Conservation (phyloP, 2,888 invertebrate species). For the Eristalinus sepulchralis region DNA sequence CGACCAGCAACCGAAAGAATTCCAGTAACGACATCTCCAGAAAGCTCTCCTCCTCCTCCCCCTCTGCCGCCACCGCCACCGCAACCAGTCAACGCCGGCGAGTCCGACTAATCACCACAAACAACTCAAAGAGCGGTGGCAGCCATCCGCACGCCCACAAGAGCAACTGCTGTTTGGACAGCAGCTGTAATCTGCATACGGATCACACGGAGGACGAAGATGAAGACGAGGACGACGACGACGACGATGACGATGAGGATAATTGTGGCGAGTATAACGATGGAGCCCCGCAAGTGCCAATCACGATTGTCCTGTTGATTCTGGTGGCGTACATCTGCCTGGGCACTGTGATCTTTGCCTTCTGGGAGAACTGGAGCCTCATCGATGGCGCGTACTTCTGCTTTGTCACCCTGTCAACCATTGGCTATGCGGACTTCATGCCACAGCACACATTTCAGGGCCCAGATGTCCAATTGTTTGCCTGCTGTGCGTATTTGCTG, state of each 20-base stretch:
- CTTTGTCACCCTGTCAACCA: conserved; percentile 91
- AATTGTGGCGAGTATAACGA: conserved; percentile 58
- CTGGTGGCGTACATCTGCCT: conserved; percentile 88
- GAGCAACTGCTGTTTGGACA: conserved; percentile 64
- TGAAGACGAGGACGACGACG: conserved; percentile 54
- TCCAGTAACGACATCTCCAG: conserved; percentile 2
- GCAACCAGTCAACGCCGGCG: conserved; percentile 52
- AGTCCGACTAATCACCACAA: conserved; percentile 68
- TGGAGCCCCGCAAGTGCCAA: conserved; percentile 82
- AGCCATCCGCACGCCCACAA: conserved; percentile 15
- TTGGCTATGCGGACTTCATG: conserved; percentile 90
- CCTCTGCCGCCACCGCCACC: conserved; percentile 37
- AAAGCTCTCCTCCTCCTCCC: conserved; percentile 6
- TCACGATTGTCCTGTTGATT: conserved; percentile 85
- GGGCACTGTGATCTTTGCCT: conserved; percentile 89
- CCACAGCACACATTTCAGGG: conserved; percentile 82
- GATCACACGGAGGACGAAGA: conserved; percentile 68
- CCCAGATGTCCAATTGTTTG: conserved; percentile 86
- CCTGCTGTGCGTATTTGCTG: conserved; percentile 90
- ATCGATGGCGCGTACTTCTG: conserved; percentile 92
- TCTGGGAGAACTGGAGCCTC: conserved; percentile 91
- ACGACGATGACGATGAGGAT: conserved; percentile 68
- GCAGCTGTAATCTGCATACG: conserved; percentile 66
- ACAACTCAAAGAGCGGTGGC: conserved; percentile 36
- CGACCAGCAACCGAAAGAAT: conserved; percentile 48